Base-by-base conservation (phyloP, 2,797 vertebrate species). In the Scolopax bukidnonensis region DNA sequence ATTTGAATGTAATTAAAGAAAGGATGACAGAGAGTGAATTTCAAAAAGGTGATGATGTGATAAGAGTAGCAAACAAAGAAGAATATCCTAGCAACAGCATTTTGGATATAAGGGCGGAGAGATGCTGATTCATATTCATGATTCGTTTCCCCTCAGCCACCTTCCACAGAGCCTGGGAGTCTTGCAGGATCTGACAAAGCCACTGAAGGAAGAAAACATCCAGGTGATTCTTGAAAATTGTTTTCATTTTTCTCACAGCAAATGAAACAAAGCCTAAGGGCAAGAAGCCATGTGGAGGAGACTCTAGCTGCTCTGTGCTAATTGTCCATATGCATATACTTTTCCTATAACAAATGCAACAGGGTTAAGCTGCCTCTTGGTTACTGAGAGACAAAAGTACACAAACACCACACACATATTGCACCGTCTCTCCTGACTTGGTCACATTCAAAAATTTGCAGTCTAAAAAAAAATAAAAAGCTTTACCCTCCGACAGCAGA, bases 1-100 rank as follows among this genome's bases (percentile, higher is more conserved):
- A 89, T 93, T 57, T 85, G 71, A 96, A 96, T 94, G 84, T 33
- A 94, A 95, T 96, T 95, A 96, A 95, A 89, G 80, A 76, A 88
- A 65, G 27, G 81, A 92, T 68, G 63, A 83, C 81, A 84, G 68
- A 74, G 60, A 73, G 20, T 84, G 89, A 93, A 97, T 96, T 93
- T 96, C 91, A 96, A 89, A 77, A 92, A 92, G 89, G 73, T 83
- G 85, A 79, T 76, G 77, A 89, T 67, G 68, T 85, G 88, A 57
- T 86, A 91, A 86, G 77, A 75, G 67, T 43, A 78, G 48, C 81
- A 93, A 89, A 83, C 85, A 92, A 90, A 96, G 94, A 87, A 82
- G 33, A 94, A 90, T 90, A 93, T 93, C 93, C 90, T 91, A 95
- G 92, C 91, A 96, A 97, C 89, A 84, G 89, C 79, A 73, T 94